These are phyloP conservation scores for Labeo rohita DNA, from an alignment of 2,113 vertebrate species.

Conservation along the genomic window DNA sequence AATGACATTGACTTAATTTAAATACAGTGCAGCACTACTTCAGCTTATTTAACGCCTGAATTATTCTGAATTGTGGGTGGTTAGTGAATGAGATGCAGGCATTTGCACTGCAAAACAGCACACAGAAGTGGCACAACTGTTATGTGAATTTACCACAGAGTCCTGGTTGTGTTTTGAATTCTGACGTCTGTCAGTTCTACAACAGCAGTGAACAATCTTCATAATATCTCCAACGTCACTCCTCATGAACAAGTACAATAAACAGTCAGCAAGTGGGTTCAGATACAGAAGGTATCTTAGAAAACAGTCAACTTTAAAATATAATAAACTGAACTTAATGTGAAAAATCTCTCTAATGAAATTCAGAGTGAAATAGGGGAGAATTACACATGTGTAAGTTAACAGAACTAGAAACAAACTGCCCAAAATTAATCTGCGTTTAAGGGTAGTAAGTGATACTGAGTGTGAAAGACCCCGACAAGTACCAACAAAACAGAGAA, in stretches of 20 bases:
- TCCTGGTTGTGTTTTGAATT: background rate
- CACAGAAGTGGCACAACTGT: too few relatives aligned
- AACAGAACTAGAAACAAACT: background rate
- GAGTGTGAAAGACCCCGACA: background rate
- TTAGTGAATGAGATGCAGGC: too few relatives aligned
- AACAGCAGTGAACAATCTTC: background rate
- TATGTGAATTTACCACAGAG: too few relatives aligned
- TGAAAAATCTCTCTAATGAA: background rate
- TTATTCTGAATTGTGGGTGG: too few relatives aligned
- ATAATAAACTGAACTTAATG: too few relatives aligned
- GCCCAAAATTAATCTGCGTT: background rate
- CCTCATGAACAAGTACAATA: constrained; percentile 17
- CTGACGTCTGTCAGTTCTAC: background rate
- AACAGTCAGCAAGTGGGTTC: constrained; percentile 10
- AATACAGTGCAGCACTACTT: too few relatives aligned
- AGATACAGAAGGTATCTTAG: background rate
- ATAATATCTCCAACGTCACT: background rate
- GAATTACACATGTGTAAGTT: background rate
- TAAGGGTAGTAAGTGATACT: background rate
- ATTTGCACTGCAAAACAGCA: too few relatives aligned
- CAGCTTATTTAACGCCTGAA: too few relatives aligned
- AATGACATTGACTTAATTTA: too few relatives aligned
- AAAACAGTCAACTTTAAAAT: background rate
- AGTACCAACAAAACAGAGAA: background rate
- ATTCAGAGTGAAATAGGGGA: background rate